These are phyloP conservation scores for Nerophis ophidion DNA, from an alignment of 2,113 vertebrate genomes.

Conservation along the genomic window DNA sequence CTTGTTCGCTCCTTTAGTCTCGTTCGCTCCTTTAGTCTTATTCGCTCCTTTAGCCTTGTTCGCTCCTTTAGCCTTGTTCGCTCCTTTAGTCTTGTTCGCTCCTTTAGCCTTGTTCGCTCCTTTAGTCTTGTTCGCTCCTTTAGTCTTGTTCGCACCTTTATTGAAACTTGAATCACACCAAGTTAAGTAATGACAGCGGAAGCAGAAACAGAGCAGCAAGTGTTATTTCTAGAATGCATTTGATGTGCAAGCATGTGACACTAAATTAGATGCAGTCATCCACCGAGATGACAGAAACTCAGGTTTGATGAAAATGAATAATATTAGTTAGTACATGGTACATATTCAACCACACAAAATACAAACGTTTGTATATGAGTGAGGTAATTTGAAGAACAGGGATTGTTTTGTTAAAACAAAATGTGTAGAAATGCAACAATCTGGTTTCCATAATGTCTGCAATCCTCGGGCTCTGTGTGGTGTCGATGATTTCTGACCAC, in stretches of 20 bases:
- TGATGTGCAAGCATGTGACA: conserved; percentile 44
- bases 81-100: conserved; percentile 4
- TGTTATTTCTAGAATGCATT: conserved; percentile 37
- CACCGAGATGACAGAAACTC: not conserved
- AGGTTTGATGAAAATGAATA: not conserved
- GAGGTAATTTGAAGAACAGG: too few species aligned
- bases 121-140: conserved; percentile 4
- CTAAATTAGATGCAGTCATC: conserved; percentile 29
- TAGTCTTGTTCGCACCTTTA: conserved; percentile 1
- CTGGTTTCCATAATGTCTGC: conserved; percentile 22
- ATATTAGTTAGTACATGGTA: not conserved
- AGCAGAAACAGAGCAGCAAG: conserved; percentile 33
- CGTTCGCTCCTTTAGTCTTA: too few species aligned
- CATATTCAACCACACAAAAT: not conserved
- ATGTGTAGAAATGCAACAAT: conserved; percentile 7
- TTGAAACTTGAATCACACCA: conserved; percentile 23
- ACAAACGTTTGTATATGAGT: too few species aligned
- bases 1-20: conserved; percentile 1
- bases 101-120: not conserved
- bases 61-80: too few species aligned
- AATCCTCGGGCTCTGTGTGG: conserved; percentile 1
- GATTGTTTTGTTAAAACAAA: conserved; percentile 18
- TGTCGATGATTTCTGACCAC: conserved; percentile 20
- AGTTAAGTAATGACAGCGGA: conserved; percentile 24
- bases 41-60: too few species aligned